phyloP scores from a whole-genome alignment of 1,140 invertebrate genomes.

The Aricia agestis region DNA sequence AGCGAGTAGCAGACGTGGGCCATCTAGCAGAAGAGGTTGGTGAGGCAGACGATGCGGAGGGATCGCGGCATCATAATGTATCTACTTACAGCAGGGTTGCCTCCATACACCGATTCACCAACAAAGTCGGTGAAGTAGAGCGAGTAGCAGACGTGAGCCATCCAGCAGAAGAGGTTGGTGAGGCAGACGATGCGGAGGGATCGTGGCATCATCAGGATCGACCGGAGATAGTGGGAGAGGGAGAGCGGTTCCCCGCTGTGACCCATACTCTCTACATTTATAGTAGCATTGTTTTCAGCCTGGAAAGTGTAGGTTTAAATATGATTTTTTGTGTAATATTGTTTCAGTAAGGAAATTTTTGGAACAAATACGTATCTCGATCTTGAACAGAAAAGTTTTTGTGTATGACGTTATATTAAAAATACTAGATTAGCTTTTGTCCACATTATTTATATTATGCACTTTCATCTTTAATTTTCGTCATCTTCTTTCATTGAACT shows the following conservation, averaged over 20 bases:
- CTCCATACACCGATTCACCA: conserved; percentile 95
- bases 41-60: too few species aligned
- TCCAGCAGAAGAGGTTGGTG: conserved; percentile 98
- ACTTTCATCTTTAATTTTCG: too few species aligned
- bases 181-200: conserved; percentile 92
- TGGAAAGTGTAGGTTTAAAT: conserved; percentile 20
- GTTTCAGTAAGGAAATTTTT: too few species aligned
- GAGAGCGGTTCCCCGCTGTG: conserved; percentile 60
- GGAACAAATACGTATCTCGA: too few species aligned
- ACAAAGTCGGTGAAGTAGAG: conserved; percentile 98
- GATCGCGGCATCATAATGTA: too few species aligned
- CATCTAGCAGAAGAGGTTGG: too few species aligned
- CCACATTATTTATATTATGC: too few species aligned
- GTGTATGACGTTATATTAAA: too few species aligned
- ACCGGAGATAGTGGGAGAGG: conserved; percentile 87
- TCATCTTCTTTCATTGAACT: too few species aligned
- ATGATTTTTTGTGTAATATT: not conserved
- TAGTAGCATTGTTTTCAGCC: not conserved
- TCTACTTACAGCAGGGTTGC: conserved; percentile 86
- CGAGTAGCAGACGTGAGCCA: conserved; percentile 97
- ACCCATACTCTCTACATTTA: conserved; percentile 35
- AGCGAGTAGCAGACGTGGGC: too few species aligned
- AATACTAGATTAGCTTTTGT: too few species aligned
- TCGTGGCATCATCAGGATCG: conserved; percentile 92
- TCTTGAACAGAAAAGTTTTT: too few species aligned